Base-by-base conservation (phyloP, 2,797 vertebrate species). In the Sebastiscus tertius region DNA sequence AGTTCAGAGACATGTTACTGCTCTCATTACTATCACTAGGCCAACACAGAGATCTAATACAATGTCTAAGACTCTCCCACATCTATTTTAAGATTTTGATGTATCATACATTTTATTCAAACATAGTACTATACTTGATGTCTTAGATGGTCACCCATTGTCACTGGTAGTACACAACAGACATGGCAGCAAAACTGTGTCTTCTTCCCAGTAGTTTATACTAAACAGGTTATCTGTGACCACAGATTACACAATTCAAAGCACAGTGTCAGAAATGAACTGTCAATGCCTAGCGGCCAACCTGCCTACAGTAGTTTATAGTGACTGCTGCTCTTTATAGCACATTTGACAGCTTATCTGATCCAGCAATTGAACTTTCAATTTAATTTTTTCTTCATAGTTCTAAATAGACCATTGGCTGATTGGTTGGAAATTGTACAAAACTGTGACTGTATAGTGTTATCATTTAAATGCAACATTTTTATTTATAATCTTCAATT, bases 11-110 rank as follows among this genome's bases (percentile, higher is more conserved):
- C 54, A 77, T 66, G 68, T 68, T 66, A 42, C 14, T 46, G 61
- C 63, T 84, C 72, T 79, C 27, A 72, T 85, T 81, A 70, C 72
- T 54, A 24, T 69, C 59, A 85, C 63, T 29, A 36, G 54, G 65
- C 69, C 73, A 81, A 65, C 31, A 46, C 59, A 63, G 60, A 68
- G 31, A 63, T 62, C 13, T 26, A 59, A 54, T 74, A 49, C 24
- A 65, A 60, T 60, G 26, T 36, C 14, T 20, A 33, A 33, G 52
- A 54, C 36, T 58, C 20, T 11, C 14, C 3, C 27, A 62, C 26
- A 54, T 14, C 24, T n/a, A 22, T 39, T 65, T 52, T 33, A 62
- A 42, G 26, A 60, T 36, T 54, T 39, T 27, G 16, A 49, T 64
- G 20, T 4, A 24, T 63, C 6, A 34, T 12, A 31, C 8, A 31